Base-by-base conservation (phyloP, 1,140 invertebrate species). In the Drosophila trapezifrons region DNA sequence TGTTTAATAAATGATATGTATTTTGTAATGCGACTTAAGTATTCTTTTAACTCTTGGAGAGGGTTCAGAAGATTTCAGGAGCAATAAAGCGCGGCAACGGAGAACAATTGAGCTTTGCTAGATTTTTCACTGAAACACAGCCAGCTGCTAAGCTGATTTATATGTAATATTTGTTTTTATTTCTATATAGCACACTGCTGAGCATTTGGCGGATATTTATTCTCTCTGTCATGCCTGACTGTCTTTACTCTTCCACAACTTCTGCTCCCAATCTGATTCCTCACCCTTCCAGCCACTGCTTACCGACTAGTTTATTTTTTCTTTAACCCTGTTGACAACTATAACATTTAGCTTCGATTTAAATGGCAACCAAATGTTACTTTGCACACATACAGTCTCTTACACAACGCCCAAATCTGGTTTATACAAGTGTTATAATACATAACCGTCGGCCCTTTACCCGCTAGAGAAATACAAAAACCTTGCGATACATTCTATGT, bases 361-460 rank as follows among this genome's bases (percentile, higher is more conserved):
- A 51, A 42, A 32, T 55, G 40, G 70, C 69, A 70, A 51, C 71
- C 80, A 57, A 64, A 67, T 62, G 42, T 82, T 81, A 71, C 74
- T 85, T 85, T 85, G 82, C 82, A 85, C 82, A 80, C 74, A 85
- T 78, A 80, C 82, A 85, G 82, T 85, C 80, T 89, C 77, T 75
- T 38, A 38, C 51, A 54, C 20, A 37, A 37, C 51, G 51, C 51
- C 35, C 58, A 77, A 64, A 52, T 56, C 55, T 57, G 64, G 59
- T 76, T 83, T 77, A 70, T 74, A 76, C 59, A 79, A 62, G 17
- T 43, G 29, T 51, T 80, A 86, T 81, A 79, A 74, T 78, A 76
- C 63, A 63, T 55, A 52, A 67, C 49, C 17, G 29, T 40, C 45
- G 52, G 35, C 27, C 38, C 4, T 20, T 51, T 20, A 49, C 22